Evolutionary conservation across 1,140 invertebrate genomes (phyloP), one percentile per base, ranked within the genome.

Genomic region (Bombus soroeensis): DNA sequence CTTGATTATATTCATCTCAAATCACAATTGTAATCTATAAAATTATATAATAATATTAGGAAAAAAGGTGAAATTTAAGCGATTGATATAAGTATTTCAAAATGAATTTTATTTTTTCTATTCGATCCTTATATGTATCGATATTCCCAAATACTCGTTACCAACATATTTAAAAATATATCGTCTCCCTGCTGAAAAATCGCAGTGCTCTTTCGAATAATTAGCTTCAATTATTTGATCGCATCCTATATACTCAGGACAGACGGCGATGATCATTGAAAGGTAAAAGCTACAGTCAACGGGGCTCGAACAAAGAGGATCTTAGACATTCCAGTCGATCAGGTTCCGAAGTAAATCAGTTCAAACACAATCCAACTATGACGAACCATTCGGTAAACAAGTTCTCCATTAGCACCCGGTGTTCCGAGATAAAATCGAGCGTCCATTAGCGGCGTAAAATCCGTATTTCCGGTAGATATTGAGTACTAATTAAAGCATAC

Each of bases 341-440:
- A 76, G 74, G 34, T 59, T 59, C 1, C 13, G 37, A 32, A 53
- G 25, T 59, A 81, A 41, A 43, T 64, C 85, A 32, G 25, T 62
- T 37, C 66, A 78, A 78, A 43, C 76, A 47, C 39, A 43, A 43
- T 79, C n/a, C 8, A 68, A 78, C 76, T 59, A 62, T 62, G 57
- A 59, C 32, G 34, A 70, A 72, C 18, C 47, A 39, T 28, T 32
- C 25, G 18, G 25, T 37, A 83, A 66, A 75, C 39, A 83, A 37
- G 37, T 83, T 62, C 64, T 64, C 83, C 83, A 84, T 84, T 84
- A 84, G 59, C 76, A 72, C 25, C 39, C 47, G 34, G 15, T n/a
- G 13, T 25, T 34, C 22, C 13, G 15, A 78, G 82, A 71, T 77
- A 59, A 70, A 78, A 9, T 59, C 10, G 41, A 28, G 6, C 18